Conservation (phyloP, 2,797 vertebrate species). For the Erpetoichthys calabaricus region DNA sequence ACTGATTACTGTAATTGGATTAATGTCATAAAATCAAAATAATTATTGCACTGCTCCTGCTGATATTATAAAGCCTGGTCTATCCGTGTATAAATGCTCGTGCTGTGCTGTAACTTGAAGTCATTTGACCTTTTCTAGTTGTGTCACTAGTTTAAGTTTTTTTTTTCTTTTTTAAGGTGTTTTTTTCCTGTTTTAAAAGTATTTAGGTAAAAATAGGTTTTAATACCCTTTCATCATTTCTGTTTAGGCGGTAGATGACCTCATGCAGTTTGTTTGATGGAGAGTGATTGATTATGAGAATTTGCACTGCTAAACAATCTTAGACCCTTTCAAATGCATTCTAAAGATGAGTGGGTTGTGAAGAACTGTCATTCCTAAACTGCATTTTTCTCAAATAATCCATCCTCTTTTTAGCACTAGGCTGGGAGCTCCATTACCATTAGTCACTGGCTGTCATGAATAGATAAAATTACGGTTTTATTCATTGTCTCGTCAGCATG, state of each 20-base stretch:
- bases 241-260: slow-evolving; percentile 3
- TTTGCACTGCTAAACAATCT: slow-evolving; percentile 16
- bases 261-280: slow-evolving; percentile 8
- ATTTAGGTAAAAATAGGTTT: slow-evolving; percentile 12
- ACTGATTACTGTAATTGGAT: too few relatives aligned
- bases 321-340: slow-evolving; percentile 20
- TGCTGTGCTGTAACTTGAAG: too few relatives aligned
- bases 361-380: slow-evolving; percentile 22
- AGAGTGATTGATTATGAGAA: slow-evolving; percentile 21
- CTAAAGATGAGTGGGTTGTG: slow-evolving; percentile 26
- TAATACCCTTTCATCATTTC: slow-evolving; percentile 10
- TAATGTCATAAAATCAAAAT: too few relatives aligned
- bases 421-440: slow-evolving; percentile 14
- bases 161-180: too few relatives aligned
- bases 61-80: too few relatives aligned
- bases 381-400: slow-evolving; percentile 20
- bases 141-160: too few relatives aligned
- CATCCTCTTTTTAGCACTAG: slow-evolving; percentile 18
- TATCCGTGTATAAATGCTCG: too few relatives aligned
- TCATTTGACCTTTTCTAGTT: too few relatives aligned
- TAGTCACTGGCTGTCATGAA: slow-evolving; percentile 16
- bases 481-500: slow-evolving; percentile 11
- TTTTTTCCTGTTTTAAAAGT: too few relatives aligned
- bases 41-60: too few relatives aligned
- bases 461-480: slow-evolving; percentile 14